These are phyloP conservation scores for Catocala nupta DNA, from an alignment of 2,888 invertebrate genomes.

Conservation along the genomic window DNA sequence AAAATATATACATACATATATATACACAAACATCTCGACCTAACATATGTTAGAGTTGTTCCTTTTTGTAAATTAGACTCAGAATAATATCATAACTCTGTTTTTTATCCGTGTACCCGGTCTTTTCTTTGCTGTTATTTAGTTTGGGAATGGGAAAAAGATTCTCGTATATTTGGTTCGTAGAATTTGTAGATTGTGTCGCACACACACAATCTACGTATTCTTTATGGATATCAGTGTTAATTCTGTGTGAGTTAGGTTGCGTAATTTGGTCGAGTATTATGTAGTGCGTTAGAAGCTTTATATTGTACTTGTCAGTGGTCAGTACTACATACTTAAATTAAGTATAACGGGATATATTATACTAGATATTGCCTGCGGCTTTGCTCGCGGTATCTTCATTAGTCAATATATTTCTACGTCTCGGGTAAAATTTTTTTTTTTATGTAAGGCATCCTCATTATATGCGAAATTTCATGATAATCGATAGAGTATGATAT, in stretches of 20 bases:
- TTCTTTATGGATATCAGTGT: no score
- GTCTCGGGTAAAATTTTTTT: no score
- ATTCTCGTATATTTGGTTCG: conserved; percentile 20
- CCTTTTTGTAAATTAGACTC: conserved; percentile 57
- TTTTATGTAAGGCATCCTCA: no score
- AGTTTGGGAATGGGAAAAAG: conserved; percentile 26
- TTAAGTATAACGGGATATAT: no score
- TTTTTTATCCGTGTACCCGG: conserved; percentile 37
- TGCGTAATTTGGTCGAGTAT: neutral
- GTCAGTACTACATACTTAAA: no score
- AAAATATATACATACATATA: conserved; percentile 31
- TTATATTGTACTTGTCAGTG: neutral
- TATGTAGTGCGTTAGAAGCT: neutral
- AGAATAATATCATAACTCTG: conserved; percentile 55
- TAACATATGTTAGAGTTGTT: conserved; percentile 55
- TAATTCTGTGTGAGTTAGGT: neutral
- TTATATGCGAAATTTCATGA: no score
- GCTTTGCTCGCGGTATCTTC: no score
- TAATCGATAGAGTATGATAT: no score
- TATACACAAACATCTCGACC: conserved; percentile 39
- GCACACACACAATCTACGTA: no score
- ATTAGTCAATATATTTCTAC: no score
- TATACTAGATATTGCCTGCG: no score
- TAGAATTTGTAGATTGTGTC: neutral
- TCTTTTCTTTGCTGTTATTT: conserved; percentile 37